These are phyloP conservation scores for Paracyclopina nana DNA, from an alignment of 1,140 invertebrate genomes.

Conservation along the genomic window DNA sequence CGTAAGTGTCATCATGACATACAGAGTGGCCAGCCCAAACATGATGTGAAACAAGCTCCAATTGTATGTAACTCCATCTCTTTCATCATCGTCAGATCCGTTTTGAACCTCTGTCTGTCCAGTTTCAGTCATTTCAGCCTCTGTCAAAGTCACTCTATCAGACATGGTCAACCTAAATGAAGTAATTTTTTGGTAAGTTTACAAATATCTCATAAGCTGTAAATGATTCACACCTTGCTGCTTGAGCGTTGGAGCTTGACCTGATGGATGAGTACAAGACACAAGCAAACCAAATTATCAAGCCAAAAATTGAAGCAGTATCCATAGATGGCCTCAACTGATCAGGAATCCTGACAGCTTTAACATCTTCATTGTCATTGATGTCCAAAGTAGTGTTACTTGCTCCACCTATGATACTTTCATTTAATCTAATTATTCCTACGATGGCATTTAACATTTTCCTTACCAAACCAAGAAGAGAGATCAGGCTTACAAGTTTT, in stretches of 20 bases:
- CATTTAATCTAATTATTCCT: too few relatives aligned
- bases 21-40: conserved; percentile 82
- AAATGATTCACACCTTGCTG: conserved; percentile 35
- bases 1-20: conserved; percentile 99
- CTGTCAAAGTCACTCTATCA: conserved; percentile 15
- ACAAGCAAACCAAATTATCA: conserved; percentile 81
- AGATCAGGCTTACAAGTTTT: conserved; percentile 22
- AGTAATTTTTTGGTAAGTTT: conserved; percentile 18
- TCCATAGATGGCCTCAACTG: conserved; percentile 40
- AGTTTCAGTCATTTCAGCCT: conserved; percentile 15
- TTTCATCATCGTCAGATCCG: conserved; percentile 47
- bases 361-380: background rate
- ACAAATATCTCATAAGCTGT: too few relatives aligned
- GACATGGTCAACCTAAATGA: conserved; percentile 18
- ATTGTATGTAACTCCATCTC: conserved; percentile 72
- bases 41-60: conserved; percentile 97
- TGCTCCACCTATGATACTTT: too few relatives aligned
- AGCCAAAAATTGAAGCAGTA: conserved; percentile 64
- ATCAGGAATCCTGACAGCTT: background rate
- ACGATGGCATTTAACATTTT: too few relatives aligned
- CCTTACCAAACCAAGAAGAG: background rate
- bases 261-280: conserved; percentile 86
- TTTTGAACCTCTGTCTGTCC: conserved; percentile 31
- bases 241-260: conserved; percentile 44
- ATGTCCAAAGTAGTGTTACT: too few relatives aligned